These are phyloP conservation scores for Patiria miniata DNA, from an alignment of 35 echinoderm and acorn worm genomes.

Conservation along the genomic window DNA sequence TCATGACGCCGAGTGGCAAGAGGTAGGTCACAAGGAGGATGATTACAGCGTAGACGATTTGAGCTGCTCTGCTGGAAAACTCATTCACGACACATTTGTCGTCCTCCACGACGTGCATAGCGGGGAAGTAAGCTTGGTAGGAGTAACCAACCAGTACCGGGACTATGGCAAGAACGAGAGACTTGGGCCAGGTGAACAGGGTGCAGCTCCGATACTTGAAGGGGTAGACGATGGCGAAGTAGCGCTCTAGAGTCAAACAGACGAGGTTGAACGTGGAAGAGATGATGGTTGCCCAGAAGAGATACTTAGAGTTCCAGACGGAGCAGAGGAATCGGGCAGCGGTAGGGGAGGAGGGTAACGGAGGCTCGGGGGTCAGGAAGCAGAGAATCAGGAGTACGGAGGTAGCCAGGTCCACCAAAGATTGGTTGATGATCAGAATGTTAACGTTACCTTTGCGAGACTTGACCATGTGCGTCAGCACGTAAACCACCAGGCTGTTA, in stretches of 20 bases:
- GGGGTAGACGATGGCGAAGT: conserved; percentile 59
- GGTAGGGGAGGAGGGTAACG: background rate
- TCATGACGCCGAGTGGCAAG: conserved; percentile 38
- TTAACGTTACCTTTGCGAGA: conserved; percentile 39
- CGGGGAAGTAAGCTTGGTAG: conserved; percentile 27
- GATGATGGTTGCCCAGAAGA: conserved; percentile 59
- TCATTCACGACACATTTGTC: background rate
- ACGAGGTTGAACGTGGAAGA: conserved; percentile 62
- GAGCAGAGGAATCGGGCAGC: conserved; percentile 54
- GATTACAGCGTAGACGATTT: conserved; percentile 24
- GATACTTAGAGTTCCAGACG: conserved; percentile 59
- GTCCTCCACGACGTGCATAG: conserved; percentile 21
- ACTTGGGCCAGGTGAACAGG: background rate
- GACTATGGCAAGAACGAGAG: background rate
- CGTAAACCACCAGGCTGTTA: conserved; percentile 44
- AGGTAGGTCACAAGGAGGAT: conserved; percentile 33
- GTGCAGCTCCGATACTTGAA: conserved; percentile 38
- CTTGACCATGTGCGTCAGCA: background rate
- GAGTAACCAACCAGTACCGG: conserved; percentile 48
- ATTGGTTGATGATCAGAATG: conserved; percentile 79
- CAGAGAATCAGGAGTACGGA: conserved; percentile 43
- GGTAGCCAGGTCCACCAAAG: conserved; percentile 61
- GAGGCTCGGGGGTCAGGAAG: conserved; percentile 31
- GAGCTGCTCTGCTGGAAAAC: background rate
- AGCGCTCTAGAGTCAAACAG: conserved; percentile 64